Evolutionary conservation across 2,888 invertebrate species (phyloP), one percentile per base, ranked within the genome.

Genomic region (Ceriagrion tenellum): DNA sequence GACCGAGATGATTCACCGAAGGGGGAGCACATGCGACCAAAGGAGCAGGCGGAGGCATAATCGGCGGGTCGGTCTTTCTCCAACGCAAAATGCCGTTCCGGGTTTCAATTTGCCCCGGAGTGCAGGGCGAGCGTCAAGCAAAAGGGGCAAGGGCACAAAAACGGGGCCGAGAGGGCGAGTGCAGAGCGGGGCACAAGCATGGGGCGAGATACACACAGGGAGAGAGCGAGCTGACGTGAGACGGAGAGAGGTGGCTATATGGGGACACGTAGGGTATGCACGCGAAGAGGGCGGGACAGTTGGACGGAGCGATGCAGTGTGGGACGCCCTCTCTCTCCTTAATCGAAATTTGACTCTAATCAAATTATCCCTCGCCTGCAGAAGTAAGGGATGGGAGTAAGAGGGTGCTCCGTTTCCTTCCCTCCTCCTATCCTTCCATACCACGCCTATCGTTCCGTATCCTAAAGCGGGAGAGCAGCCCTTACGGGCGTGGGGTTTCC

Each of bases 271-370:
- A 10, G 35, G 3, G 81, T n/a, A 35, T 18, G 81, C 81, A 81
- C 16, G 18, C 4, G 81, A 2, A 26, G 2, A 69, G 35, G 26
- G n/a, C 6, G 69, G n/a, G 69, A 12, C n/a, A n/a, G 81, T 16
- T 16, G 4, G 69, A 81, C 30, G 35, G 81, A 13, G 35, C 35
- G n/a, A n/a, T 10, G n/a, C n/a, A 69, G 13, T n/a, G 81, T 4
- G 0, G 81, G 6, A 13, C 26, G 26, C 47, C 26, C 74, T 26
- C 59, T 59, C 59, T 59, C 47, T 47, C 47, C 93, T 47, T 93
- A 93, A 93, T 93, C 93, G 93, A 93, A 93, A 93, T 93, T 93
- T 69, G 93, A 93, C 47, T 93, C 93, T 55, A 93, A 93, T 93
- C 93, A 93, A 69, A 93, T 93, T 93, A 93, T 93, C 93, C 74